Base-by-base conservation (phyloP, 2,797 vertebrate genomes). In the Peromyscus eremicus region DNA sequence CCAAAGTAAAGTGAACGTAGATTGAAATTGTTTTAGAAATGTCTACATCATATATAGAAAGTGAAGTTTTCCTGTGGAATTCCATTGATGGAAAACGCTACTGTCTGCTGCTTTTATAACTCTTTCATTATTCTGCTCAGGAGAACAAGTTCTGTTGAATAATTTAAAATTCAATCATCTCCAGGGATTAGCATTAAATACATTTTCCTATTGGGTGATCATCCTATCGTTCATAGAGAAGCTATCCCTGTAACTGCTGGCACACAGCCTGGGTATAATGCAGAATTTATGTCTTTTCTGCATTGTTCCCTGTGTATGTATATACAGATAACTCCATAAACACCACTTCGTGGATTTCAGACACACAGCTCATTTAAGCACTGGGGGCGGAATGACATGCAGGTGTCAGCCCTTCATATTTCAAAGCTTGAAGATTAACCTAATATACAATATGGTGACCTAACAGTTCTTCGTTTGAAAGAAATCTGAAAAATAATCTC, bases 401-500 rank as follows among this genome's bases (percentile, higher is more conserved):
- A 98, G 97, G 97, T 98, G 96, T 97, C 98, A 98, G 97, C 95
- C 84, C 94, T 98, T 95, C 94, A 95, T 96, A 98, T 98, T 98
- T 98, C 97, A 98, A 97, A 97, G 97, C 97, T 90, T 98, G 96
- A 98, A 98, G 98, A 98, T 99, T 98, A 99, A 98, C 98, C 98
- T 98, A 97, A 98, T 98, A 98, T 97, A 98, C 96, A 98, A 98
- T 98, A 98, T 97, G 96, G 97, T 98, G 98, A 99, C 98, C 98
- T 98, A 98, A 98, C 97, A 97, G 97, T 97, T 98, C 98, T 97
- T 96, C 95, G 96, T 98, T 98, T 98, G 97, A 98, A 99, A 98
- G 97, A 98, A 98, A 98, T 98, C 97, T 98, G 97, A 98, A 99
- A 99, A 98, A 98, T 98, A 98, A 98, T 99, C 97, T 98, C 97